These are phyloP conservation scores for Callopanchax toddi DNA, from an alignment of 2,113 vertebrate species.

Conservation along the genomic window DNA sequence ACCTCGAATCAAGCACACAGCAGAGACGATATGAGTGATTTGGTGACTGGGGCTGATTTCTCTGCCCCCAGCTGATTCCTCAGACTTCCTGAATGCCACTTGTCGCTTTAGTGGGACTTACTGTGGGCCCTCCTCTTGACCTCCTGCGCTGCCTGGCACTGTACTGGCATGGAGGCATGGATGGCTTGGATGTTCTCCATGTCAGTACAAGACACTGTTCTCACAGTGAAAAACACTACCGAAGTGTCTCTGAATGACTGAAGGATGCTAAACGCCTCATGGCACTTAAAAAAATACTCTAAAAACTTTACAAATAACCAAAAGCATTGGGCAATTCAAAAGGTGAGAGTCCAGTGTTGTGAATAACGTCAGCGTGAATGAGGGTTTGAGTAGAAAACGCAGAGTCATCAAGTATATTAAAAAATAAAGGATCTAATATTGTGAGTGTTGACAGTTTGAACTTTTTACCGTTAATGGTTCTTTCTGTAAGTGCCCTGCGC, in stretches of 20 bases:
- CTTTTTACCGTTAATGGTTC: constrained; percentile 52
- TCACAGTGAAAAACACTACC: constrained; percentile 50
- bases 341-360: constrained; percentile 44
- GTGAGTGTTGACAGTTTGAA: constrained; percentile 52
- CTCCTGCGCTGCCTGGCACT: constrained; percentile 74
- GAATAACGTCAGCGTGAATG: constrained; percentile 22
- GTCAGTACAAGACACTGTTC: constrained; percentile 67
- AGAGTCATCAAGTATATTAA: constrained; percentile 48
- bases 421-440: constrained; percentile 51
- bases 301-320: constrained; percentile 62
- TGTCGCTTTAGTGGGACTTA: constrained; percentile 82
- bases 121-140: constrained; percentile 69
- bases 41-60: background rate
- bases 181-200: constrained; percentile 85
- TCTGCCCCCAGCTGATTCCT: background rate
- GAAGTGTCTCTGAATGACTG: constrained; percentile 74
- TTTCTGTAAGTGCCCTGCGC: constrained; percentile 52
- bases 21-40: constrained; percentile 22
- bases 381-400: constrained; percentile 51
- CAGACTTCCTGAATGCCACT: constrained; percentile 74
- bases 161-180: constrained; percentile 78
- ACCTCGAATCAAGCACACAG: constrained; percentile 31
- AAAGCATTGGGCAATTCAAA: constrained; percentile 52
- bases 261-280: constrained; percentile 75
- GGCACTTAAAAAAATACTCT: constrained; percentile 75